Conservation (phyloP, 2,113 vertebrate species). For the Paradoxurus hermaphroditus region DNA sequence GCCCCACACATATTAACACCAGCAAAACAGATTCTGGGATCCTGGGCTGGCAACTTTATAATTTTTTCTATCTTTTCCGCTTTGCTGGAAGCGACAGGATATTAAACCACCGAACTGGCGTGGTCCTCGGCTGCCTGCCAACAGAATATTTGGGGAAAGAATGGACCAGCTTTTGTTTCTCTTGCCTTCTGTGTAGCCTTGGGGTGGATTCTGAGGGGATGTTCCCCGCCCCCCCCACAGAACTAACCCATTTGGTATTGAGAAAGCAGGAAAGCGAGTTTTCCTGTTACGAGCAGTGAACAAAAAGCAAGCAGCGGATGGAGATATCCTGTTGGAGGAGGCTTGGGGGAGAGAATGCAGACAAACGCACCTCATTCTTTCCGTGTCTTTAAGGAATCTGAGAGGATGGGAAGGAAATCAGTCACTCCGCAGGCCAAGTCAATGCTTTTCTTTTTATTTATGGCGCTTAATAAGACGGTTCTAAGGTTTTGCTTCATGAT, state of each 20-base stretch:
- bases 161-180: slow-evolving; percentile 61
- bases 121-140: slow-evolving; percentile 42
- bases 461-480: neutral
- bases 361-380: neutral
- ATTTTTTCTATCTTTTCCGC: slow-evolving; percentile 6
- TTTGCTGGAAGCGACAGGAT: slow-evolving; percentile 13
- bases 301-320: slow-evolving; percentile 66
- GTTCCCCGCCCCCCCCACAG: neutral
- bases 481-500: neutral
- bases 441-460: slow-evolving; percentile 37
- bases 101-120: neutral
- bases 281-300: slow-evolving; percentile 71
- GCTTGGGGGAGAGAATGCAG: neutral
- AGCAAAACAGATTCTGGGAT: neutral
- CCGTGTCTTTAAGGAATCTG: slow-evolving; percentile 29
- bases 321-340: slow-evolving; percentile 61
- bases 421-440: neutral
- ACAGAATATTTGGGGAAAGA: slow-evolving; percentile 29
- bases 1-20: neutral
- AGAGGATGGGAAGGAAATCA: slow-evolving; percentile 15
- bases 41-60: neutral
- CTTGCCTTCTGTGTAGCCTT: slow-evolving; percentile 31
- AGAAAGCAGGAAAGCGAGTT: slow-evolving; percentile 77
- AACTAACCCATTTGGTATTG: slow-evolving; percentile 56
- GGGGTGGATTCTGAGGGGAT: slow-evolving; percentile 59